Percentiles rank a stretch among this genome's conserved stretches.
Conservation (phyloP, 1,140 invertebrate species). For the Rhopalosiphum maidis region DNA sequence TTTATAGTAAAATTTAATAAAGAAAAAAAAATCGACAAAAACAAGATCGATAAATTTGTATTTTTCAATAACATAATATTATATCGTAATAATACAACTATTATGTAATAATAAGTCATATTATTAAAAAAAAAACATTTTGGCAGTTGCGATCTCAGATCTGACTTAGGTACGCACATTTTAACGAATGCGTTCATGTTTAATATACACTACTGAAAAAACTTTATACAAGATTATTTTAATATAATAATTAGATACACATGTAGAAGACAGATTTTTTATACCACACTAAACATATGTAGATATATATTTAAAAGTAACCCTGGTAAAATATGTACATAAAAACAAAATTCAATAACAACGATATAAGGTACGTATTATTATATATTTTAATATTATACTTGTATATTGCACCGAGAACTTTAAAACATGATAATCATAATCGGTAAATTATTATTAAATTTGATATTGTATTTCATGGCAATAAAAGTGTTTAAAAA, state of each 20-base stretch:
- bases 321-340: constrained; percentile 45
- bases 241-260: not conserved
- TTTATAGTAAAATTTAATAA: not conserved
- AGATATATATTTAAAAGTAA: constrained; percentile 33
- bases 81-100: not conserved
- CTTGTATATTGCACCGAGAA: not conserved
- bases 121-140: not conserved
- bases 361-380: not conserved
- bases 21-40: not conserved
- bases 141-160: constrained; percentile 24
- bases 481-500: not conserved
- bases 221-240: constrained; percentile 15
- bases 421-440: not conserved
- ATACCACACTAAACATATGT: not conserved
- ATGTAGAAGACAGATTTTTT: not conserved
- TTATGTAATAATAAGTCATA: not conserved
- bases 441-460: not conserved
- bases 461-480: not conserved
- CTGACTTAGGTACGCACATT: not conserved
- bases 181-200: not conserved
- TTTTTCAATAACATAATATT: not conserved
- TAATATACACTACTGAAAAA: not conserved
- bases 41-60: not conserved
- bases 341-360: constrained; percentile 20
- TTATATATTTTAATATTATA: constrained; percentile 2